Percentiles rank a stretch among this genome's conserved stretches.
These are phyloP conservation scores for Stenoptilia bipunctidactyla DNA, from an alignment of 2,888 invertebrate species.

Conservation along the genomic window DNA sequence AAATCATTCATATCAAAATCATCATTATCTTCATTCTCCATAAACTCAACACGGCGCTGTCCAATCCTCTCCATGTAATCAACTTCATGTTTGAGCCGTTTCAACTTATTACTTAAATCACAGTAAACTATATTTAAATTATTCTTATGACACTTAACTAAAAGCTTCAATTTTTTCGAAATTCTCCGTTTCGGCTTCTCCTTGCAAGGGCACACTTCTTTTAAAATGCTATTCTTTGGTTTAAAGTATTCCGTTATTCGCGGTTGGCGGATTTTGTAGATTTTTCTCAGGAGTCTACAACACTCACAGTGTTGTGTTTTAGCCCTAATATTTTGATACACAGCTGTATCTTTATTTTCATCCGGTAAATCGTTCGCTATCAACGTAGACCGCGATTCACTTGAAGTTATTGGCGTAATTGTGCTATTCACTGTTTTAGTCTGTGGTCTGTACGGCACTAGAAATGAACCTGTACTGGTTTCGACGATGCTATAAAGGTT, in stretches of 20 bases:
- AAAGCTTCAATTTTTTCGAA: slow-evolving; percentile 35
- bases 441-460: slow-evolving; percentile 26
- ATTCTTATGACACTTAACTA: slow-evolving; percentile 31
- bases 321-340: slow-evolving; percentile 14
- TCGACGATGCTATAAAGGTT: slow-evolving; percentile 28
- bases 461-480: slow-evolving; percentile 26
- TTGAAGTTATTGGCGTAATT: slow-evolving; percentile 18
- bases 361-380: slow-evolving; percentile 5
- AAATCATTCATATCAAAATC: slow-evolving; percentile 27
- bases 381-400: slow-evolving; percentile 1
- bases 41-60: background rate
- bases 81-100: slow-evolving; percentile 8
- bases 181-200: slow-evolving; percentile 26
- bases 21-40: slow-evolving; percentile 3
- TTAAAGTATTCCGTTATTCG: slow-evolving; percentile 43
- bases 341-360: slow-evolving; percentile 3
- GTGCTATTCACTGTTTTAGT: slow-evolving; percentile 23
- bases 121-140: slow-evolving; percentile 17
- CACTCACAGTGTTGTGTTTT: slow-evolving; percentile 37
- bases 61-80: slow-evolving; percentile 1
- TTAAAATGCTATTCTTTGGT: slow-evolving; percentile 12
- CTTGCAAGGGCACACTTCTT: slow-evolving; percentile 31
- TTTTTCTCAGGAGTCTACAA: slow-evolving; percentile 34
- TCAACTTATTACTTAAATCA: slow-evolving; percentile 23
- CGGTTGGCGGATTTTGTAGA: slow-evolving; percentile 31